phyloP scores from a whole-genome alignment of 1,140 invertebrate species.

The Panagrolaimus sp. region DNA sequence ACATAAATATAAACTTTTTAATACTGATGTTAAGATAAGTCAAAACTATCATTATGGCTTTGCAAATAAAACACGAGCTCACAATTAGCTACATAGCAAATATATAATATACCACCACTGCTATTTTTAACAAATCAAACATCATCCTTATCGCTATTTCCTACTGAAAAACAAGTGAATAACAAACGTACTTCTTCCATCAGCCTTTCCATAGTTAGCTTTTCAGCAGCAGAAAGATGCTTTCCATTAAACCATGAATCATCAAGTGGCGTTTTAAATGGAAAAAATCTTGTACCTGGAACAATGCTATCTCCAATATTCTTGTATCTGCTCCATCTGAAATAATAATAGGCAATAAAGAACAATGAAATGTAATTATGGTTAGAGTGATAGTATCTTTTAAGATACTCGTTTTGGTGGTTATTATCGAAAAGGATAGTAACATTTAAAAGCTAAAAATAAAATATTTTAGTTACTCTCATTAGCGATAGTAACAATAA shows the following conservation, averaged over 20 bases:
- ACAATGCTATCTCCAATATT: slow-evolving; percentile 1
- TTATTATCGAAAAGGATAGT: too few species aligned
- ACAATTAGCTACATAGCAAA: too few species aligned
- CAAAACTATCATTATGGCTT: too few species aligned
- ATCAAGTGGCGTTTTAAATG: slow-evolving; percentile 71
- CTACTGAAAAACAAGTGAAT: neutral
- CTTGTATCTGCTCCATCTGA: slow-evolving; percentile 10
- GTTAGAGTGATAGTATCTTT: too few species aligned
- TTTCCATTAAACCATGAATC: slow-evolving; percentile 62
- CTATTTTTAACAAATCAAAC: neutral
- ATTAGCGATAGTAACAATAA: too few species aligned
- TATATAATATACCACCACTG: too few species aligned
- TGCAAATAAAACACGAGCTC: too few species aligned
- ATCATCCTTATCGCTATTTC: neutral
- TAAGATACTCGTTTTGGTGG: too few species aligned
- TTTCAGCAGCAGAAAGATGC: neutral
- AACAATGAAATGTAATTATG: neutral
- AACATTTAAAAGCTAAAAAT: too few species aligned
- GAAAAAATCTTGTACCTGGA: slow-evolving; percentile 67
- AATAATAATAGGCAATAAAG: neutral
- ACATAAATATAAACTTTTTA: slow-evolving; percentile 98
- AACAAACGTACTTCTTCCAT: slow-evolving; percentile 6
- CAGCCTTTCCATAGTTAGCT: neutral
- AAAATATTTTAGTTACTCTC: too few species aligned
- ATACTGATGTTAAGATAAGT: slow-evolving; percentile 95